A percentile compares a stretch with the other conserved stretches of the same genome.
Evolutionary conservation across 2,888 invertebrate genomes (phyloP).

Genomic region (Macropis europaea): DNA sequence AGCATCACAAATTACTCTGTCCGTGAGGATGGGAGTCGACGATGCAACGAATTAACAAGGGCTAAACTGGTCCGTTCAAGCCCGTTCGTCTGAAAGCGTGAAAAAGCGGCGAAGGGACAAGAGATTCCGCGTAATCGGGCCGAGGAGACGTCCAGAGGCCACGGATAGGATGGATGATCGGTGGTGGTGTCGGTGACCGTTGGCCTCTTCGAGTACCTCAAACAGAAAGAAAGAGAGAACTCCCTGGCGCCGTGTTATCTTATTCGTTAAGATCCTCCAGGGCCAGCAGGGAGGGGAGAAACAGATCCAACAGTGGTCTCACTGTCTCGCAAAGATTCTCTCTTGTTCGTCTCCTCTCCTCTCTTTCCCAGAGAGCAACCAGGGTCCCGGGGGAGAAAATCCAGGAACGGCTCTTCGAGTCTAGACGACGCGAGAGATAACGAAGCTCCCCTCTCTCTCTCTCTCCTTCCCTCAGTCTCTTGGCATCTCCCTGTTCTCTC

Average conservation of each 20-base stretch:
- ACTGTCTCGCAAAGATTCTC: conserved; percentile 67
- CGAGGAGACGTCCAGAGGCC: conserved; percentile 34
- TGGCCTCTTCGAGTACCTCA: conserved; percentile 62
- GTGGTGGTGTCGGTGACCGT: conserved; percentile 72
- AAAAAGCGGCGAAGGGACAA: conserved; percentile 48
- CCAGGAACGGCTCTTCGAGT: conserved; percentile 70
- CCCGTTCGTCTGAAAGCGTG: conserved; percentile 26
- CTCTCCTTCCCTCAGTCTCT: not conserved
- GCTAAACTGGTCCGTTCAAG: conserved; percentile 18
- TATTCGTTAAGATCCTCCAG: conserved; percentile 75
- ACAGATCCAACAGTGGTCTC: conserved; percentile 72
- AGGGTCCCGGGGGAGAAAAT: conserved; percentile 68
- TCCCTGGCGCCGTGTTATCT: conserved; percentile 78
- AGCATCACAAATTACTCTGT: not conserved
- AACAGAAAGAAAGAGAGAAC: conserved; percentile 42
- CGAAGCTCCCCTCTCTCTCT: not conserved
- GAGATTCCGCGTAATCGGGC: conserved; percentile 67
- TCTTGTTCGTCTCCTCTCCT: conserved; percentile 27
- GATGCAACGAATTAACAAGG: not conserved
- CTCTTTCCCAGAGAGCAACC: conserved; percentile 43
- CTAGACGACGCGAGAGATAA: conserved; percentile 70
- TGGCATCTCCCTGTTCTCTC: conserved; percentile 26
- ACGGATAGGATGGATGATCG: conserved; percentile 59
- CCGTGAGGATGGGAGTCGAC: not conserved
- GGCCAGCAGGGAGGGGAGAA: conserved; percentile 46